phyloP scores from a whole-genome alignment of 2,888 invertebrate genomes.

The Tortricodes alternella region DNA sequence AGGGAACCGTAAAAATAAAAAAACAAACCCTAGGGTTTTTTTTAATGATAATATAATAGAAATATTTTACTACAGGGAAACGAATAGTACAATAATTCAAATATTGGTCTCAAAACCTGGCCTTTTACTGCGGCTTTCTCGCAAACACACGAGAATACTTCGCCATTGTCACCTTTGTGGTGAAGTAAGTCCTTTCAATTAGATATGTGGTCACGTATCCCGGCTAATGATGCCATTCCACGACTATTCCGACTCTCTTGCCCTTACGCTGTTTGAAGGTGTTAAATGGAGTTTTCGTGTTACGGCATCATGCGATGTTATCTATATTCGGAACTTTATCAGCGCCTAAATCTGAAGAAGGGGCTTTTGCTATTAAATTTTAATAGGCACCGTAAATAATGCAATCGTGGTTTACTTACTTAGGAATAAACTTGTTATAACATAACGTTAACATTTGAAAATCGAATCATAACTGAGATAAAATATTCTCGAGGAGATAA shows the following conservation, averaged over 20 bases:
- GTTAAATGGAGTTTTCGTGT: constrained; percentile 73
- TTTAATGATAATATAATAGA: too few species aligned
- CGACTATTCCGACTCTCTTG: constrained; percentile 58
- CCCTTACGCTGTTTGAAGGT: constrained; percentile 55
- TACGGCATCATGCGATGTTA: constrained; percentile 52
- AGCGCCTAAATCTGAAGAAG: constrained; percentile 31
- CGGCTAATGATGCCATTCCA: constrained; percentile 61
- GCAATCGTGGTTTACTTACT: too few species aligned
- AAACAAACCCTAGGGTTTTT: too few species aligned
- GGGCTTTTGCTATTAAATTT: constrained; percentile 41
- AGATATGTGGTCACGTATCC: constrained; percentile 56
- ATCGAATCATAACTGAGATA: too few species aligned
- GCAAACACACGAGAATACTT: constrained; percentile 10
- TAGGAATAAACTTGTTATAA: too few species aligned
- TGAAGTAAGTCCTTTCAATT: constrained; percentile 46
- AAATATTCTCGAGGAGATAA: too few species aligned
- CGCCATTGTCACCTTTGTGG: constrained; percentile 13
- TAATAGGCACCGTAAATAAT: constrained; percentile 42
- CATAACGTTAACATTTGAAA: too few species aligned
- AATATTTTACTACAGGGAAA: too few species aligned
- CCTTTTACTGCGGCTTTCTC: background rate
- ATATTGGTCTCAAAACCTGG: background rate
- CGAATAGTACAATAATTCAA: too few species aligned
- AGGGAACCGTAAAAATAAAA: too few species aligned
- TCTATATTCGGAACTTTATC: constrained; percentile 45